Base-by-base conservation (phyloP, 2,113 vertebrate genomes). In the Micronycteris hirsuta region DNA sequence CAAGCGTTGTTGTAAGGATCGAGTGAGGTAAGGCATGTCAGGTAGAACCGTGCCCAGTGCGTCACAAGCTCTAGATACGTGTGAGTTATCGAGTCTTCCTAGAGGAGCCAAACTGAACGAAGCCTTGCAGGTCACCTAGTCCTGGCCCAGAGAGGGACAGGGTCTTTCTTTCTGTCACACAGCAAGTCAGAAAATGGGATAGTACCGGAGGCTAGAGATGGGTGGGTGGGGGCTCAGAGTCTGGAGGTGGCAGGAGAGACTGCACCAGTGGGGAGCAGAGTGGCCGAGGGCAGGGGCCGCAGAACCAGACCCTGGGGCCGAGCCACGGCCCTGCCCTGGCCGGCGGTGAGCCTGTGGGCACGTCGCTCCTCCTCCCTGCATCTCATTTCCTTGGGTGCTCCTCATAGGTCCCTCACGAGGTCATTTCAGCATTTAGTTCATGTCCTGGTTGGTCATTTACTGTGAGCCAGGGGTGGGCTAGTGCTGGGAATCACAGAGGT, bases 181-280 rank as follows among this genome's bases (percentile, higher is more conserved):
- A 87, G 90, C 19, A 47, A 67, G 33, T 33, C 61, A 49, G n/a
- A 68, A 24, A 49, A 77, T 28, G 28, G 33, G 31, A 17, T 36
- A 43, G 73, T 63, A 43, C 45, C 33, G 31, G 56, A 58, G 80
- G 28, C 93, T 63, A 13, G 83, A 13, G 33, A 12, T 47, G n/a
- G 36, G 86, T 47, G 11, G 12, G 31, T 31, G 7, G 67, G 83
- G 73, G 26, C 38, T 38, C 89, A 63, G 43, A 26, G 47, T 24
- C n/a, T 20, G 13, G 77, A 12, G 13, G 52, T 28, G 26, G 41
- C 24, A 10, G 31, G 45, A 83, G 24, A 22, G 26, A 33, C 1
- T 2, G 26, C 2, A 1, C 26, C 1, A 16, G 17, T 4, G 24
- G 63, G 41, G 33, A 28, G 2, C 16, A 4, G 83, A 68, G 43